Evolutionary conservation across 2,797 vertebrate genomes (phyloP), one percentile per base, ranked within the genome.

Genomic region (Tachyglossus aculeatus): DNA sequence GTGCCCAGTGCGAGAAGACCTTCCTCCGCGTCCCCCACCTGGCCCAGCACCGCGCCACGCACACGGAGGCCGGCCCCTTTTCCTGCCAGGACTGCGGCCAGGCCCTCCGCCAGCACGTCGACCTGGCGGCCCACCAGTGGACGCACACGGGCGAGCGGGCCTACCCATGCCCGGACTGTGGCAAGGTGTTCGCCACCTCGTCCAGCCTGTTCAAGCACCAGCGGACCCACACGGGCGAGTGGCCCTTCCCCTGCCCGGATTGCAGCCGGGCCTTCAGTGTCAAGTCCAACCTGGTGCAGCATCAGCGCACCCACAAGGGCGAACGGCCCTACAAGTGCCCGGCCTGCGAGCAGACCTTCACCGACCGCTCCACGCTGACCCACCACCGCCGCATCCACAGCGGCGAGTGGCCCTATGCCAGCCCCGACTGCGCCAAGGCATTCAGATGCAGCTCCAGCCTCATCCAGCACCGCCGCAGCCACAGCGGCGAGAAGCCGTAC

Each of bases 21-120:
- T 96, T 96, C 83, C 94, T 95, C 51, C 94, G 94, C 56, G 94
- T 94, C 3, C 92, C 94, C 22, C 93, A 95, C 22, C 85, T 96
- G 59, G 92, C 94, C 5, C 93, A 95, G 0, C 95, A 96, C 5
- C 93, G 95, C 79, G 93, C 95, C 0, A 93, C 93, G 45, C 95
- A 96, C 66, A 82, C 94, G 14, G 94, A 94, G 0, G 96, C 95
- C 57, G 83, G 93, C 13, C 96, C 96, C 10, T 98, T 95, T 77
- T 88, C 92, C 22, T 98, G 96, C 76, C 92, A 95, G 0, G 95
- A 96, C 70, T 97, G 96, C 0, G 95, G 95, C 24, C 94, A 96
- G 71, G 84, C 92, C 5, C 98, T 98, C 50, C 93, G 95, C 27
- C 90, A 96, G 77, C 95, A 95, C 58, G 96, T 96, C 75, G 96